These are phyloP conservation scores for Hemiprocne comata DNA, from an alignment of 2,113 vertebrate genomes.

Conservation along the genomic window DNA sequence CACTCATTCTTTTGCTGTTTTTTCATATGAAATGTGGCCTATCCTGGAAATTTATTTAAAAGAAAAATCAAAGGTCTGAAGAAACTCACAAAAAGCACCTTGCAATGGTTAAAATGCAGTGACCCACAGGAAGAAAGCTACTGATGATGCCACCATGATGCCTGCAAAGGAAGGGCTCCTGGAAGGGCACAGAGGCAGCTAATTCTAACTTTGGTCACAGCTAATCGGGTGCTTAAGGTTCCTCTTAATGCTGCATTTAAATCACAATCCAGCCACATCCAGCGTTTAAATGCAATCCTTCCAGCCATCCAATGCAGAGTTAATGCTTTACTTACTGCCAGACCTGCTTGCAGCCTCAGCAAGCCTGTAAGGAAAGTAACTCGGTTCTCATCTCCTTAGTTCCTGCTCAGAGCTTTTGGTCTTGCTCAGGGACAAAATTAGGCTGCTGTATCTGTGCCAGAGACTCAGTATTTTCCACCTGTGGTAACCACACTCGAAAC, in stretches of 20 bases:
- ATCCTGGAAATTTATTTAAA: background rate
- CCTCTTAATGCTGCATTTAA: background rate
- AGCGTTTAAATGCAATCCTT: background rate
- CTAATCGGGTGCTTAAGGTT: background rate
- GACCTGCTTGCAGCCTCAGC: background rate
- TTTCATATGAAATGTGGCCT: background rate
- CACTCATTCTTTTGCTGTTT: background rate
- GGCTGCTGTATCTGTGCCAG: background rate
- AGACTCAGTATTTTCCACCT: background rate
- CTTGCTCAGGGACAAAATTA: background rate
- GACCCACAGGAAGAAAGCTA: background rate
- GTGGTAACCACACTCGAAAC: background rate
- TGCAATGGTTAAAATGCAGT: background rate
- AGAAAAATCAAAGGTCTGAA: background rate
- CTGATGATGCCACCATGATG: background rate
- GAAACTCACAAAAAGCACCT: background rate
- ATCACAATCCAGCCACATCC: background rate
- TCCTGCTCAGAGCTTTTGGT: background rate
- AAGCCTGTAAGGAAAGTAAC: background rate
- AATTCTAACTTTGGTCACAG: background rate
- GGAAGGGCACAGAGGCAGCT: background rate
- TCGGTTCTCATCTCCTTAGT: background rate
- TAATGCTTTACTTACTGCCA: background rate
- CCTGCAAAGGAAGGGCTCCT: background rate
- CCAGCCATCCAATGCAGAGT: background rate